These are phyloP conservation scores for Torymus texanus DNA, from an alignment of 2,888 invertebrate genomes.

Conservation along the genomic window DNA sequence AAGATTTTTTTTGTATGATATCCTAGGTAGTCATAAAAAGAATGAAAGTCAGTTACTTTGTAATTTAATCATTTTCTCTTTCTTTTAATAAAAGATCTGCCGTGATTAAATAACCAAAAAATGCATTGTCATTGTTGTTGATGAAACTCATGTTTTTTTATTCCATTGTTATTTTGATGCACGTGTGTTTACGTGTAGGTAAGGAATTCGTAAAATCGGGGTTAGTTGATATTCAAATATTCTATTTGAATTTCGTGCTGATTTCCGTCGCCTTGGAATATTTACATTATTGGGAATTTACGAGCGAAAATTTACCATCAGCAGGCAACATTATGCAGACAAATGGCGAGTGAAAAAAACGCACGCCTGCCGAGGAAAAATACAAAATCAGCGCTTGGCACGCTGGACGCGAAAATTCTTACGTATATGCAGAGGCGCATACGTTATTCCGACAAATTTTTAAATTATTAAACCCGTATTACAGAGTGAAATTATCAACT, in stretches of 20 bases:
- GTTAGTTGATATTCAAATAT: constrained; percentile 47
- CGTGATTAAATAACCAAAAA: background rate
- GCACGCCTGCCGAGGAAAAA: constrained; percentile 17
- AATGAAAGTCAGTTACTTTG: too few species aligned
- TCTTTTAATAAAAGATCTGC: too few species aligned
- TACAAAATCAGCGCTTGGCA: constrained; percentile 23
- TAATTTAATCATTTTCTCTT: too few species aligned
- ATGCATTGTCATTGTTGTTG: constrained; percentile 12
- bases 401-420: constrained; percentile 19
- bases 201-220: constrained; percentile 31
- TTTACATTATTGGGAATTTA: constrained; percentile 47
- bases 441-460: constrained; percentile 1
- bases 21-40: too few species aligned
- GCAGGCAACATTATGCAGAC: constrained; percentile 27
- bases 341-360: constrained; percentile 25
- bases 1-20: too few species aligned
- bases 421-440: background rate
- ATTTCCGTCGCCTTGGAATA: constrained; percentile 47
- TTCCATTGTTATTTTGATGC: constrained; percentile 8
- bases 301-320: constrained; percentile 34
- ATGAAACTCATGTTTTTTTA: constrained; percentile 2
- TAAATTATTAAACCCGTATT: background rate
- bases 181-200: constrained; percentile 7
- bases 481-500: background rate
- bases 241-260: constrained; percentile 46